Percentiles rank a stretch among this genome's conserved stretches.
Conservation (phyloP, 2,113 vertebrate genomes). For the Etheostoma cragini region DNA sequence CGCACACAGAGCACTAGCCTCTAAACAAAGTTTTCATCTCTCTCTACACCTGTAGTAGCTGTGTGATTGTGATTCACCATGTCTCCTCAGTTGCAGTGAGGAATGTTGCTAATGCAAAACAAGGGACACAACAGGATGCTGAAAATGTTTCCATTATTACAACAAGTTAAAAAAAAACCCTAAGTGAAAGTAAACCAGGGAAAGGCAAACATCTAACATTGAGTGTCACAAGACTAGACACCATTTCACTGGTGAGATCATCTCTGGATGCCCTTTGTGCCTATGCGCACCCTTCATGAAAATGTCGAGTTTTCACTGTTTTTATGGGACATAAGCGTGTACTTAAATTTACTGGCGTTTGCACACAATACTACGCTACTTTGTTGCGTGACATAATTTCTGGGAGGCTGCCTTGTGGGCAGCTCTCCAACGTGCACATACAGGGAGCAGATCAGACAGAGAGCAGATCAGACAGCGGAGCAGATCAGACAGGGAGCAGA, state of each 20-base stretch:
- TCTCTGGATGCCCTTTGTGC: background rate
- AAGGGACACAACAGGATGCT: background rate
- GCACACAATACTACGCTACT: no score
- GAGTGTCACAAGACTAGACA: background rate
- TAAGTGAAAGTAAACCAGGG: background rate
- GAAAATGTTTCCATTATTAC: constrained; percentile 4
- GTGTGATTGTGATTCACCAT: background rate
- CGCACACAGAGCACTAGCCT: constrained; percentile 18
- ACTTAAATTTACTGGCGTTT: no score
- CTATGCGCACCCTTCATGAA: no score
- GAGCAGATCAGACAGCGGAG: no score
- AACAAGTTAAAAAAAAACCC: background rate
- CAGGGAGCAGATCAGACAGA: no score
- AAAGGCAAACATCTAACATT: background rate
- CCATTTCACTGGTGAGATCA: background rate
- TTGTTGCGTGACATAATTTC: no score
- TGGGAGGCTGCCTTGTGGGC: no score
- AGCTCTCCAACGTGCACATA: no score
- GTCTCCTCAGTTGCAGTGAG: constrained; percentile 7
- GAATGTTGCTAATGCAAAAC: background rate
- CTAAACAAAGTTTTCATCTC: constrained; percentile 1
- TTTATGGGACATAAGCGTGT: no score
- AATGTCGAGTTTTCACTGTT: no score
- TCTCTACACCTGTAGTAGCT: constrained; percentile 13
- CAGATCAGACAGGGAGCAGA: no score